Evolutionary conservation across 2,113 vertebrate genomes (phyloP).

Genomic region (Hemibates koningsi): DNA sequence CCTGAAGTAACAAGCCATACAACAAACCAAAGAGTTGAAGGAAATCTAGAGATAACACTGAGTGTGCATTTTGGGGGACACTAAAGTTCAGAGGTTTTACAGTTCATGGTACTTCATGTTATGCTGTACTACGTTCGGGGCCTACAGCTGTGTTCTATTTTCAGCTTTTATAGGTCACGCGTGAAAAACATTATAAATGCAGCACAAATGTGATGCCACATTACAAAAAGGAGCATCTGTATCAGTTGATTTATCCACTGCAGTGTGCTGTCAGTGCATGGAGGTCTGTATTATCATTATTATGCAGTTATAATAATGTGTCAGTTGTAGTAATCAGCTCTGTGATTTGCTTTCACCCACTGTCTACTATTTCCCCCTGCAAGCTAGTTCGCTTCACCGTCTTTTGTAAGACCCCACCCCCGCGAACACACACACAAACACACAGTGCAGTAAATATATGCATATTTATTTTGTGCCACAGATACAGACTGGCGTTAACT

Average conservation of each 20-base stretch:
- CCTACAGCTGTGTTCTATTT: not conserved
- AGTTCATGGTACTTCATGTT: not conserved
- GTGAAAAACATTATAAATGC: not conserved
- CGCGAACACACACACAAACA: not conserved
- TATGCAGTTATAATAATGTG: not conserved
- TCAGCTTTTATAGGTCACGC: not conserved
- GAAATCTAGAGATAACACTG: not conserved
- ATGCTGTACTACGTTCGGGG: not conserved
- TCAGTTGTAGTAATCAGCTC: not conserved
- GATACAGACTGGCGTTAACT: not conserved
- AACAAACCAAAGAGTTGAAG: conserved; percentile 9
- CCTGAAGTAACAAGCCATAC: conserved; percentile 48
- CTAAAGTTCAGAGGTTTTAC: not conserved
- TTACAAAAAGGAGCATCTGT: not conserved
- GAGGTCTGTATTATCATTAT: not conserved
- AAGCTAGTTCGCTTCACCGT: not conserved
- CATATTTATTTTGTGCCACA: not conserved
- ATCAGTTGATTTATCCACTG: not conserved
- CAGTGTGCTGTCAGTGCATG: not conserved
- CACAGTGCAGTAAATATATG: not conserved
- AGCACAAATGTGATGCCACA: not conserved
- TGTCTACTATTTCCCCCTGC: not conserved
- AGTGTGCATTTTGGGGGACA: not conserved
- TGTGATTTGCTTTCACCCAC: not conserved
- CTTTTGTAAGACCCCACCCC: not conserved